Conservation (phyloP, 2,888 invertebrate genomes). For the Glaucopsyche alexis region DNA sequence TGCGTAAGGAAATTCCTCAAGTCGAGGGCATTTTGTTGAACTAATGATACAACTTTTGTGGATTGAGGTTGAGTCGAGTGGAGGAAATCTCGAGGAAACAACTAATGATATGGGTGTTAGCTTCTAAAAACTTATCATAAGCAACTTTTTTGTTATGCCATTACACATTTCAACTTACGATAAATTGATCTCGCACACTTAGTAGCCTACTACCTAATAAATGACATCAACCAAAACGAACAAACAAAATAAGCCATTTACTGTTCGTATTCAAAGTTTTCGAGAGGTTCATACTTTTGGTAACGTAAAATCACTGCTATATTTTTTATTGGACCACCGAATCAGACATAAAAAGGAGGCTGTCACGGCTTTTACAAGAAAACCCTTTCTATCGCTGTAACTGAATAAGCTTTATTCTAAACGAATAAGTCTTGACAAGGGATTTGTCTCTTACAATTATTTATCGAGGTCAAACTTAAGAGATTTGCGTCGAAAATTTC, state of each 20-base stretch:
- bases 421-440: conserved; percentile 13
- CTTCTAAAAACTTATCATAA: neutral
- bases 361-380: conserved; percentile 13
- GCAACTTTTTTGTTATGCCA: neutral
- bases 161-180: neutral
- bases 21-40: no score
- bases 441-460: conserved; percentile 24
- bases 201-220: neutral
- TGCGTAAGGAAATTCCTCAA: no score
- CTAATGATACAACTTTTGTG: no score
- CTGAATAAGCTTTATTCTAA: conserved; percentile 25
- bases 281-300: neutral
- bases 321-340: conserved; percentile 8
- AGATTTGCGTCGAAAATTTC: neutral
- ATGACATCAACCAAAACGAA: neutral
- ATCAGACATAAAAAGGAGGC: conserved; percentile 20
- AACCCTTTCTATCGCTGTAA: conserved; percentile 18
- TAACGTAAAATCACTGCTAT: neutral
- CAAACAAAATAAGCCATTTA: neutral
- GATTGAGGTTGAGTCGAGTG: no score
- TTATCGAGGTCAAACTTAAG: conserved; percentile 3
- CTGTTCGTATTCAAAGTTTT: neutral
- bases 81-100: no score
- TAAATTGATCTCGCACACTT: neutral
- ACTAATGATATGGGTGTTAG: no score